These are phyloP conservation scores for Cecropterus lyciades DNA, from an alignment of 1,140 invertebrate genomes.

Conservation along the genomic window DNA sequence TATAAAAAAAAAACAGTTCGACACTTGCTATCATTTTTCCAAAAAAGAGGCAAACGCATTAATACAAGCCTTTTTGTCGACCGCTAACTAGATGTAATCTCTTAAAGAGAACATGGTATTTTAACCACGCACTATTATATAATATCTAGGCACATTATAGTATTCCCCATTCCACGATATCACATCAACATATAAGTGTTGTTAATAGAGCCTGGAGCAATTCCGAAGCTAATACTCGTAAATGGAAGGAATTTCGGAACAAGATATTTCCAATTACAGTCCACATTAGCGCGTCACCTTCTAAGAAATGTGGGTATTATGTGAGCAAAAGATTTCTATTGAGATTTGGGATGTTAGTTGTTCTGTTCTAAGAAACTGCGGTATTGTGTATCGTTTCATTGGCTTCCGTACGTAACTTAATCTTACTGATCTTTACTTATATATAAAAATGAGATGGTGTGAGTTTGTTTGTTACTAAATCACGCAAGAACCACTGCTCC, in stretches of 20 bases:
- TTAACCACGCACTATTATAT: too few species aligned
- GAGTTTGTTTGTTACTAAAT: too few species aligned
- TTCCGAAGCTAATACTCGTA: constrained; percentile 2
- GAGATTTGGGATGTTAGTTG: background rate
- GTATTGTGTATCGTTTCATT: background rate
- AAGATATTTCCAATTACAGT: constrained; percentile 23
- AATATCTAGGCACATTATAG: background rate
- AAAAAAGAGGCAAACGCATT: too few species aligned
- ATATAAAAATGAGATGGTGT: too few species aligned
- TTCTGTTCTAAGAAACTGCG: background rate
- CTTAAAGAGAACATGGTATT: too few species aligned
- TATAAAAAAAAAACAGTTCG: too few species aligned
- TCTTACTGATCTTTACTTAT: too few species aligned
- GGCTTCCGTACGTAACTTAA: too few species aligned
- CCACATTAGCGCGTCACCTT: constrained; percentile 3
- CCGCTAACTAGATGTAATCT: too few species aligned
- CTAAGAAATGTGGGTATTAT: background rate
- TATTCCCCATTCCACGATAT: background rate
- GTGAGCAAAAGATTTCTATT: constrained; percentile 1
- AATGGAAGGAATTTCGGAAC: constrained; percentile 11
- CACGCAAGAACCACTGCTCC: too few species aligned
- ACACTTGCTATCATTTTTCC: too few species aligned
- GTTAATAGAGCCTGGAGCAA: constrained; percentile 11
- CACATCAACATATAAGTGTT: constrained; percentile 6
- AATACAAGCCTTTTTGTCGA: too few species aligned